Conservation (phyloP, 2,888 invertebrate species). For the Cosmorhoe ocellata region DNA sequence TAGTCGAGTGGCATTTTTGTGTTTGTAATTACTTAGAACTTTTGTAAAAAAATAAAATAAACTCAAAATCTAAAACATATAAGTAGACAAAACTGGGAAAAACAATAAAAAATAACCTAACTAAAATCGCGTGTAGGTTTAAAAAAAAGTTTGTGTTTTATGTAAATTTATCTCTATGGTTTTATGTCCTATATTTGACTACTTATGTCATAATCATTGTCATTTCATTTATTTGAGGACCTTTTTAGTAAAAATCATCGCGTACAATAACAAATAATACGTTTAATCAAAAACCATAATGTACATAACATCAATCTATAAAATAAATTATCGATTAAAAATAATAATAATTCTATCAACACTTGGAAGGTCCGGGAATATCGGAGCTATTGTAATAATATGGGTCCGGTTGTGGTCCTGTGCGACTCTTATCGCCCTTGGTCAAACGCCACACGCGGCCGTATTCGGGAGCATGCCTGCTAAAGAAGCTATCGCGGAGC, state of each 20-base stretch:
- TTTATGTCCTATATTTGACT: too few species aligned
- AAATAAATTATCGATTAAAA: slow-evolving; percentile 4
- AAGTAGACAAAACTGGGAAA: too few species aligned
- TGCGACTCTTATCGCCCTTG: slow-evolving; percentile 40
- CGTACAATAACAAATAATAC: slow-evolving; percentile 1
- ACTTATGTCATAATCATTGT: too few species aligned
- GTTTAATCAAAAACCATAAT: not conserved
- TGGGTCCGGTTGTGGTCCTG: slow-evolving; percentile 53
- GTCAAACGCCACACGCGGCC: slow-evolving; percentile 47
- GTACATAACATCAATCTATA: not conserved
- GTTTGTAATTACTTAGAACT: not conserved
- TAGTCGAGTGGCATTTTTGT: slow-evolving; percentile 33
- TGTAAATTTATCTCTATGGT: too few species aligned
- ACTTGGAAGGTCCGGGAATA: slow-evolving; percentile 33
- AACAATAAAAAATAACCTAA: not conserved
- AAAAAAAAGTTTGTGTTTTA: too few species aligned
- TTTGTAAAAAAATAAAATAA: slow-evolving; percentile 5
- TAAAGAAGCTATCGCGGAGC: slow-evolving; percentile 46
- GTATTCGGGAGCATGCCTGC: slow-evolving; percentile 29
- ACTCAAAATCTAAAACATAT: slow-evolving; percentile 1
- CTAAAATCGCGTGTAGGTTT: too few species aligned
- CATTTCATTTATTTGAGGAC: too few species aligned
- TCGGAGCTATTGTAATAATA: slow-evolving; percentile 41
- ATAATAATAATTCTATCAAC: slow-evolving; percentile 18
- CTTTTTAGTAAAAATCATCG: too few species aligned